A percentile compares a stretch with the other conserved stretches of the same genome.
phyloP scores from a whole-genome alignment of 2,113 vertebrate genomes.

The Bubo scandiacus region DNA sequence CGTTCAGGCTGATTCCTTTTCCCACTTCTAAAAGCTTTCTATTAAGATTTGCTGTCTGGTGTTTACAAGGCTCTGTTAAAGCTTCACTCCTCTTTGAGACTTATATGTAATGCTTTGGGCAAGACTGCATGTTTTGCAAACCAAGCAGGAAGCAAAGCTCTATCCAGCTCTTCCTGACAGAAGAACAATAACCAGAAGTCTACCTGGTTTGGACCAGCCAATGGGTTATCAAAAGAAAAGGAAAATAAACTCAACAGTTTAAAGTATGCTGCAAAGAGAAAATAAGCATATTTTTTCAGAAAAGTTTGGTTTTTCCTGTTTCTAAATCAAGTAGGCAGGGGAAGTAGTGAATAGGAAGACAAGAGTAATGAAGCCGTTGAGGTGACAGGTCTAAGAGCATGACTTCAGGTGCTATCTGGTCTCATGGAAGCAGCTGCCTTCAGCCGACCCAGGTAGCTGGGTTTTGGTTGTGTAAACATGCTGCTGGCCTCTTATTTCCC shows the following conservation, averaged over 20 bases:
- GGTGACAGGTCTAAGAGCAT: background rate
- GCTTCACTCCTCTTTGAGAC: background rate
- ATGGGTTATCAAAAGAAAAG: background rate
- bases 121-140: background rate
- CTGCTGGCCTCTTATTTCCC: background rate
- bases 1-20: background rate
- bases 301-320: background rate
- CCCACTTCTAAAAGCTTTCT: background rate
- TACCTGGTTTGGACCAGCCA: background rate
- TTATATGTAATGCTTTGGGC: background rate
- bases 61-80: background rate
- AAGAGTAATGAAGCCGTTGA: background rate
- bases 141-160: background rate
- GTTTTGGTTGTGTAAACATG: background rate
- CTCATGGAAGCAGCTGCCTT: background rate
- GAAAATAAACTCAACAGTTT: background rate
- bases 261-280: background rate
- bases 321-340: background rate
- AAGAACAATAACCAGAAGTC: background rate
- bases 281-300: background rate
- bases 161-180: background rate
- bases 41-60: background rate
- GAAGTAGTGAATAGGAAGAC: background rate
- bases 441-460: background rate
- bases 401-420: background rate